These are phyloP conservation scores for Baryphthengus martii DNA, from an alignment of 2,113 vertebrate genomes.

Conservation along the genomic window DNA sequence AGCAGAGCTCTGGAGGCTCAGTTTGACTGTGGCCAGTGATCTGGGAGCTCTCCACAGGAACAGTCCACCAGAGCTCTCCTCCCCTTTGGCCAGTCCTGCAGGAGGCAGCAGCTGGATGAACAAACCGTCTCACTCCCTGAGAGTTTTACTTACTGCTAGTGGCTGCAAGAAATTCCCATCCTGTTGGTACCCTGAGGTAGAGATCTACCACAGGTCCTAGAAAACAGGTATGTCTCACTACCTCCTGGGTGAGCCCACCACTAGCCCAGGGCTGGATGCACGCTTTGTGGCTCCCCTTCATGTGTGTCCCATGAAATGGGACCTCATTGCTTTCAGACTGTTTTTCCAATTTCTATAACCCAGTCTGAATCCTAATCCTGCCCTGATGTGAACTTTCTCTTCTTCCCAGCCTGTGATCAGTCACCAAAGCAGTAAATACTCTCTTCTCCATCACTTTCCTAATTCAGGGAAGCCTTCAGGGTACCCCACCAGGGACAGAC, in stretches of 20 bases:
- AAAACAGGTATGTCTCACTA: neutral
- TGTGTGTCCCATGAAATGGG: neutral
- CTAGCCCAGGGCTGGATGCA: neutral
- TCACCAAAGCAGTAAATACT: neutral
- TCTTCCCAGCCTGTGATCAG: neutral
- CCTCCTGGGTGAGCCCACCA: neutral
- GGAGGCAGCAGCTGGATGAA: constrained; percentile 10
- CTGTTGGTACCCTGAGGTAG: neutral
- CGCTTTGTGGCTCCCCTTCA: neutral
- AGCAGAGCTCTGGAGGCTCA: neutral
- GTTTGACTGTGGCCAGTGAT: neutral
- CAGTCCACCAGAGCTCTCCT: neutral
- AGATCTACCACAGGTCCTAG: neutral
- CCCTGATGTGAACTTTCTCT: neutral
- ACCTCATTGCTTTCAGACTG: neutral
- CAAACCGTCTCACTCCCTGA: neutral
- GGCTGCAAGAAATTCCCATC: neutral
- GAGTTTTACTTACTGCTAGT: neutral
- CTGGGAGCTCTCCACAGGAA: neutral
- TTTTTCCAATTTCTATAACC: neutral
- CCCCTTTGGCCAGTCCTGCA: neutral
- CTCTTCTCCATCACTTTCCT: neutral
- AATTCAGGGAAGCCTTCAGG: neutral
- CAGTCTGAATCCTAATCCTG: neutral
- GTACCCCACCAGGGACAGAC: neutral